phyloP scores from a whole-genome alignment of 2,888 invertebrate species.

The Synergus japonicus region DNA sequence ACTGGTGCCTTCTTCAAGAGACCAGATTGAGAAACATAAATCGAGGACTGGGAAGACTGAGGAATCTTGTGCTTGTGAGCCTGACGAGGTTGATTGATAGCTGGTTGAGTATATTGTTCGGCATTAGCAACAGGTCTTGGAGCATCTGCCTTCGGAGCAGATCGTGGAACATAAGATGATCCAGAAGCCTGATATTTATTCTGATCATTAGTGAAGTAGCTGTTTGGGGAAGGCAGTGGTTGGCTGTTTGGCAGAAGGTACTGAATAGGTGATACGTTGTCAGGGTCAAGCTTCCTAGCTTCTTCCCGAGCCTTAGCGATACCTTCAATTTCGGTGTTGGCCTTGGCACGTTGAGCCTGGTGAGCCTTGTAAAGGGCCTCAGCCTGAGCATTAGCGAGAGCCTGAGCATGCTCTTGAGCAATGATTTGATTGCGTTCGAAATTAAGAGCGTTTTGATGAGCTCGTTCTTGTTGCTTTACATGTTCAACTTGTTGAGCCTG shows the following conservation, averaged over 20 bases:
- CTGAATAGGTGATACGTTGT: slow-evolving; percentile 70
- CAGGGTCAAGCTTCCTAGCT: slow-evolving; percentile 67
- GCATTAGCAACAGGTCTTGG: slow-evolving; percentile 54
- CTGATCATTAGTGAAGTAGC: slow-evolving; percentile 68
- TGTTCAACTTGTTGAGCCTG: slow-evolving; percentile 74
- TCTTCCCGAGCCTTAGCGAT: slow-evolving; percentile 69
- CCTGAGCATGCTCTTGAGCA: slow-evolving; percentile 74
- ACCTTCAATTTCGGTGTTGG: slow-evolving; percentile 69
- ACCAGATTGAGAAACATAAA: slow-evolving; percentile 72
- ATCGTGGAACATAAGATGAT: slow-evolving; percentile 69
- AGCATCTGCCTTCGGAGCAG: slow-evolving; percentile 63
- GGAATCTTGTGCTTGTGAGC: slow-evolving; percentile 70
- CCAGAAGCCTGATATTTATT: slow-evolving; percentile 71
- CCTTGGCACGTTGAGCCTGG: slow-evolving; percentile 68
- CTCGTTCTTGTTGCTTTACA: slow-evolving; percentile 71
- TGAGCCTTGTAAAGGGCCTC: slow-evolving; percentile 71
- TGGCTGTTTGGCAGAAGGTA: slow-evolving; percentile 66
- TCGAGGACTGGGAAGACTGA: slow-evolving; percentile 62
- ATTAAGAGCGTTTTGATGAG: slow-evolving; percentile 69
- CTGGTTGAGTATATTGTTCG: slow-evolving; percentile 53
- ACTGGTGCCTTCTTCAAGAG: slow-evolving; percentile 71
- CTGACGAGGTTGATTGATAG: slow-evolving; percentile 69
- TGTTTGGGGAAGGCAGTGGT: slow-evolving; percentile 65
- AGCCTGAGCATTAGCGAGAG: slow-evolving; percentile 73
- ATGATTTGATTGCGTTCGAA: slow-evolving; percentile 72